These are phyloP conservation scores for Sesia bembeciformis DNA, from an alignment of 2,888 invertebrate species.

Conservation along the genomic window DNA sequence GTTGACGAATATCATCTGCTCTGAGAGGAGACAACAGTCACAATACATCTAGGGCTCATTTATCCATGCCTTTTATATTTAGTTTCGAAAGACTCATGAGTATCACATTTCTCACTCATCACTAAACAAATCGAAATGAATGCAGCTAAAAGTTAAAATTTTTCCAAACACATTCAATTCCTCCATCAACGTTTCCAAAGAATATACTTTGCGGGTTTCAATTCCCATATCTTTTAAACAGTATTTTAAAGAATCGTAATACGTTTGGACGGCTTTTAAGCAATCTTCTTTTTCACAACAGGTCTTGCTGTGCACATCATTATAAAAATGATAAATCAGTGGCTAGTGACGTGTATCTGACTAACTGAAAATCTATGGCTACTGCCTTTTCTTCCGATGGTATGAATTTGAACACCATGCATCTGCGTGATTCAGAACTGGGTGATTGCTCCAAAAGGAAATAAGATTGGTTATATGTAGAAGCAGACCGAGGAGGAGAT, in stretches of 20 bases:
- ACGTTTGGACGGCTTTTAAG: conserved; percentile 23
- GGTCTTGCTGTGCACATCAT: conserved; percentile 18
- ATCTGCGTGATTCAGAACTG: conserved; percentile 40
- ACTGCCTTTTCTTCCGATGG: conserved; percentile 23
- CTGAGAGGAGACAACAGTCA: too few relatives aligned
- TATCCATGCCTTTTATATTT: conserved; percentile 16
- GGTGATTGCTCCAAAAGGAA: conserved; percentile 16
- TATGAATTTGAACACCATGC: conserved; percentile 40
- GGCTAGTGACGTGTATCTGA: conserved; percentile 31
- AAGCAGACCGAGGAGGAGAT: too few relatives aligned
- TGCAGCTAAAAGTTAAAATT: conserved; percentile 27
- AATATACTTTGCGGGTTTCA: conserved; percentile 20
- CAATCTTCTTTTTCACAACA: conserved; percentile 26
- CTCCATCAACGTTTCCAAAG: conserved; percentile 21
- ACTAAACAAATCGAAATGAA: conserved; percentile 31
- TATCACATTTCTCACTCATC: conserved; percentile 28
- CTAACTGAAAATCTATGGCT: conserved; percentile 38
- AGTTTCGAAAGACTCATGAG: conserved; percentile 16
- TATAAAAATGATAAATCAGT: conserved; percentile 31
- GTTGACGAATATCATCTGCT: conserved; percentile 27
- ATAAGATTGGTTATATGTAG: conserved; percentile 7
- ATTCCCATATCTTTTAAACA: conserved; percentile 35
- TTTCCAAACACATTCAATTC: conserved; percentile 35
- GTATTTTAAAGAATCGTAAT: conserved; percentile 26
- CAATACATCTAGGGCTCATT: too few relatives aligned